These are phyloP conservation scores for Lomographa bimaculata DNA, from an alignment of 2,888 invertebrate genomes.

Conservation along the genomic window DNA sequence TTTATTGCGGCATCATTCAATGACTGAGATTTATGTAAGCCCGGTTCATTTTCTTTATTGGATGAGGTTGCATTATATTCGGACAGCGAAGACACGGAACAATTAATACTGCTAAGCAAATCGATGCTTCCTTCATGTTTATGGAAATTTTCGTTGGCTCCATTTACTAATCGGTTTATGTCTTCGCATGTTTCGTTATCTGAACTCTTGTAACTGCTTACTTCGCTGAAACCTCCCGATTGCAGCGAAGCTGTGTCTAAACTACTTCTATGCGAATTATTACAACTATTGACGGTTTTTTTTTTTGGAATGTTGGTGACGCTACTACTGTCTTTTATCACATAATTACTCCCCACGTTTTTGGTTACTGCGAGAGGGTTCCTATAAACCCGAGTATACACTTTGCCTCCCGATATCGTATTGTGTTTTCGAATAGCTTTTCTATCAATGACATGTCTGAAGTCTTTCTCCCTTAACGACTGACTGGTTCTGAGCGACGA, in stretches of 20 bases:
- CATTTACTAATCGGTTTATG: conserved; percentile 43
- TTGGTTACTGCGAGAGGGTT: conserved; percentile 36
- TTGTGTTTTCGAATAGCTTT: conserved; percentile 67
- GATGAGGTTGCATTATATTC: conserved; percentile 45
- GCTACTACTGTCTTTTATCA: conserved; percentile 48
- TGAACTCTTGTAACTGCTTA: conserved; percentile 80
- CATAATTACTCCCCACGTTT: conserved; percentile 25
- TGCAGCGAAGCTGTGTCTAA: conserved; percentile 64
- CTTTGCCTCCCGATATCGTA: conserved; percentile 69
- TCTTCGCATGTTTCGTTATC: conserved; percentile 73
- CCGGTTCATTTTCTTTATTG: conserved; percentile 51
- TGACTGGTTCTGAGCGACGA: conserved; percentile 53
- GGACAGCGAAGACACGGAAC: conserved; percentile 48
- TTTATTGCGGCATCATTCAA: conserved; percentile 58
- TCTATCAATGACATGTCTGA: conserved; percentile 62
- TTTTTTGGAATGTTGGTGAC: conserved; percentile 74
- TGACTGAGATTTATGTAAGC: conserved; percentile 71
- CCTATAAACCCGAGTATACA: conserved; percentile 71
- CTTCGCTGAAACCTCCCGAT: conserved; percentile 68
- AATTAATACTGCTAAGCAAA: conserved; percentile 40
- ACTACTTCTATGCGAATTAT: conserved; percentile 60
- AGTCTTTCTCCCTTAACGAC: conserved; percentile 69
- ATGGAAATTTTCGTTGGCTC: conserved; percentile 34
- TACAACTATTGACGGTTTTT: conserved; percentile 59
- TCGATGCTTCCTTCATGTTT: conserved; percentile 39